Evolutionary conservation across 53 echinoderm and acorn worm genomes (phyloP).

Genomic region (Echinometra lucunter): DNA sequence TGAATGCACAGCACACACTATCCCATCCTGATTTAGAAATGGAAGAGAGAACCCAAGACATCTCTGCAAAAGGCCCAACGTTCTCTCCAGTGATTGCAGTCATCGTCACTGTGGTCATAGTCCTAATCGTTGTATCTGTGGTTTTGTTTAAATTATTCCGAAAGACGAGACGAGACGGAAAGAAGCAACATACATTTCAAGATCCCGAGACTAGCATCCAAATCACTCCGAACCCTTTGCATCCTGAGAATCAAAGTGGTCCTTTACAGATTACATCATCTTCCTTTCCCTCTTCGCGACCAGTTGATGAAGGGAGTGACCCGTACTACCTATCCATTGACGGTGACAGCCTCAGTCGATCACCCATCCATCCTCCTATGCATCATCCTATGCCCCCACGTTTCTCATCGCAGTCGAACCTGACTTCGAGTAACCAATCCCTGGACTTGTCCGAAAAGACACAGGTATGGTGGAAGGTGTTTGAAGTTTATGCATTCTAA

Average conservation of each 20-base stretch:
- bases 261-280: neutral
- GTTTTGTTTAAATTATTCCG: neutral
- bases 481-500: too few species aligned
- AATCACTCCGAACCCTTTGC: constrained; percentile 7
- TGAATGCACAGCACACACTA: neutral
- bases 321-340: neutral
- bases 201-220: neutral
- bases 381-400: neutral
- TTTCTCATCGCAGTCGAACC: neutral
- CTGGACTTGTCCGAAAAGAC: too few species aligned
- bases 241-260: neutral
- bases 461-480: neutral
- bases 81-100: neutral
- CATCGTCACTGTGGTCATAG: neutral
- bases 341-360: neutral
- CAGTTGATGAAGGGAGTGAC: neutral
- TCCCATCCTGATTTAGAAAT: neutral
- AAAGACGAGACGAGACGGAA: neutral
- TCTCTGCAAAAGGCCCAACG: neutral
- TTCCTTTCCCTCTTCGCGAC: neutral
- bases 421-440: neutral
- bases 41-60: neutral
- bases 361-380: neutral
- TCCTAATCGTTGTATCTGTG: neutral
- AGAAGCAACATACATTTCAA: neutral